phyloP scores from a whole-genome alignment of 2,888 invertebrate genomes.

The Ceramica pisi region DNA sequence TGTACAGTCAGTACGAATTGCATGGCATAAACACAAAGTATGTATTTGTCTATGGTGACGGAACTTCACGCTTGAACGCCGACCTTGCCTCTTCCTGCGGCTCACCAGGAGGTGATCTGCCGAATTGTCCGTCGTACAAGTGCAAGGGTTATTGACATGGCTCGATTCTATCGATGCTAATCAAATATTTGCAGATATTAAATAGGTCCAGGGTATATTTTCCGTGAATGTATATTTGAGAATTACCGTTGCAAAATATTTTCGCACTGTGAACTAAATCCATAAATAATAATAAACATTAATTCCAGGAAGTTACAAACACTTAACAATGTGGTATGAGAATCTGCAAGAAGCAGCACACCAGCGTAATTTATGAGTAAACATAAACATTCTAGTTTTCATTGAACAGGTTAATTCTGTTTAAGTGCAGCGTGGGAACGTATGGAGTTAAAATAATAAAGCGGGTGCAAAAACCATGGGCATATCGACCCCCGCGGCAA shows the following conservation, averaged over 20 bases:
- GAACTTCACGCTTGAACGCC: conserved; percentile 88
- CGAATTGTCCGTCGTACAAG: conserved; percentile 58
- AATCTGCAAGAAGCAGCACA: conserved; percentile 56
- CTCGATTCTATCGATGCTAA: not conserved
- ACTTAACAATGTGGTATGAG: conserved; percentile 57
- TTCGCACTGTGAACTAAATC: conserved; percentile 12
- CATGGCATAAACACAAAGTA: conserved; percentile 61
- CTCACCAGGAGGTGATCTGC: conserved; percentile 72
- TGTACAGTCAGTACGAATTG: conserved; percentile 41
- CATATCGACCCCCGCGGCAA: conserved; percentile 84
- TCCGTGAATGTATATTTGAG: conserved; percentile 1
- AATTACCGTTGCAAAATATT: conserved; percentile 4
- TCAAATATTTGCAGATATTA: not conserved
- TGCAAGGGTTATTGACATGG: conserved; percentile 34
- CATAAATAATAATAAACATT: conserved; percentile 36
- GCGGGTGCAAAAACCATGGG: conserved; percentile 87
- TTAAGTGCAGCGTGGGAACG: conserved; percentile 85
- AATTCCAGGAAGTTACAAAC: conserved; percentile 55
- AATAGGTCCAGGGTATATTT: conserved; percentile 8
- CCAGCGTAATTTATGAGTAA: conserved; percentile 63
- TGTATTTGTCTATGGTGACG: conserved; percentile 82
- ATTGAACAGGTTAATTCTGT: conserved; percentile 78
- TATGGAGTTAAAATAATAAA: conserved; percentile 76
- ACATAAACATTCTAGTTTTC: conserved; percentile 73
- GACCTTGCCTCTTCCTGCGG: conserved; percentile 88